A percentile compares a stretch with the other conserved stretches of the same genome.
phyloP scores from a whole-genome alignment of 2,113 vertebrate genomes.

The Lethenteron camtschaticum region DNA sequence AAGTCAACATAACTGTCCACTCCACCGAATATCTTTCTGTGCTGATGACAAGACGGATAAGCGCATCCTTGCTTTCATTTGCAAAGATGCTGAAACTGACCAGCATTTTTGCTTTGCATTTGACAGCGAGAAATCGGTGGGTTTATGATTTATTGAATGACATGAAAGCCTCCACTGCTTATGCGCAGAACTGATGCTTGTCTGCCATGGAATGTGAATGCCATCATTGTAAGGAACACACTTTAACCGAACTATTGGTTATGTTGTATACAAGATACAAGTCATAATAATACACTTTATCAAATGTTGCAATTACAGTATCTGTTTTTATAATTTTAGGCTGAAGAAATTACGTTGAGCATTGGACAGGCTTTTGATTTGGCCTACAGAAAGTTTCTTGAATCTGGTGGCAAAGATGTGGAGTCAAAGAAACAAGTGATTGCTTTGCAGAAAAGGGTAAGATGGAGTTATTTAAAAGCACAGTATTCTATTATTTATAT shows the following conservation, averaged over 20 bases:
- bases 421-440: constrained; percentile 94
- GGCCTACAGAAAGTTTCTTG: constrained; percentile 95
- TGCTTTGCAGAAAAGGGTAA: constrained; percentile 70
- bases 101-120: constrained; percentile 96
- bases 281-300: too few species aligned
- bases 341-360: constrained; percentile 90
- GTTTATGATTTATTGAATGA: constrained; percentile 15
- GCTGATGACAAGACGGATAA: constrained; percentile 98
- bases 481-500: too few species aligned
- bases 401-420: constrained; percentile 94
- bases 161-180: too few species aligned
- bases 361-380: constrained; percentile 96
- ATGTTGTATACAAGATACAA: too few species aligned
- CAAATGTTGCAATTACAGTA: too few species aligned
- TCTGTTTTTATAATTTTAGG: constrained; percentile 22
- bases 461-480: constrained; percentile 13
- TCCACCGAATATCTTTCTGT: constrained; percentile 95
- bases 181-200: too few species aligned
- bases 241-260: too few species aligned
- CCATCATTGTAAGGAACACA: too few species aligned
- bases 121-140: constrained; percentile 99
- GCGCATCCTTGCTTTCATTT: constrained; percentile 97
- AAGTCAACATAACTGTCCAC: constrained; percentile 76
- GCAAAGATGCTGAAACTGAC: constrained; percentile 91
- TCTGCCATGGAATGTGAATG: too few species aligned